Percentiles rank a stretch among this genome's conserved stretches.
Conservation (phyloP, 2,113 vertebrate genomes). For the Pandion haliaetus region DNA sequence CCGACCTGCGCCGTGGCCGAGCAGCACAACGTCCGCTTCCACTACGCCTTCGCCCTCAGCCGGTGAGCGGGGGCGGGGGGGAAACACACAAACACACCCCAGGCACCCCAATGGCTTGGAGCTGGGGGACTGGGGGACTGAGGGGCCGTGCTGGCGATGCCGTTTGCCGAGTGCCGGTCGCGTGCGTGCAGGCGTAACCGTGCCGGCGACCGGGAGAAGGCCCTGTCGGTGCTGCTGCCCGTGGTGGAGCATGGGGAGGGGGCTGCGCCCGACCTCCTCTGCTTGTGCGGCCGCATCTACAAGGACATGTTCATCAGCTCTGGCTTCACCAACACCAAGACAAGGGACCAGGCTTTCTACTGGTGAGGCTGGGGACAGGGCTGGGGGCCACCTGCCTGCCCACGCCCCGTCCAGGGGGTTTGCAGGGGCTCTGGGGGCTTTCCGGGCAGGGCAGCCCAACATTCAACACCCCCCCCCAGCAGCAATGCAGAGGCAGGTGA, state of each 20-base stretch:
- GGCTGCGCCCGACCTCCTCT: conserved; percentile 85
- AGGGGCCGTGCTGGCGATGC: background rate
- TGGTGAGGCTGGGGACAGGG: conserved; percentile 72
- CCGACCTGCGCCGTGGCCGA: conserved; percentile 80
- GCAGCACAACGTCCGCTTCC: conserved; percentile 88
- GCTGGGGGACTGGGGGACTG: background rate
- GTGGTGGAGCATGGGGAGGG: conserved; percentile 68
- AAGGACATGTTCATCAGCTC: conserved; percentile 91
- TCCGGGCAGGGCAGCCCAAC: too few species aligned
- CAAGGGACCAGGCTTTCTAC: conserved; percentile 80
- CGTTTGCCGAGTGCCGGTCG: rapidly evolving
- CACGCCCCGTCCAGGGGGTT: rapidly evolving
- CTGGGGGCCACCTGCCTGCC: background rate
- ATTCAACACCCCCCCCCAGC: too few species aligned
- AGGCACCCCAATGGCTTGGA: background rate
- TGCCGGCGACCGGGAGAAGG: conserved; percentile 84
- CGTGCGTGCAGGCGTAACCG: conserved; percentile 77
- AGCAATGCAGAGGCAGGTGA: background rate
- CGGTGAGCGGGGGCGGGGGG: conserved; percentile 65
- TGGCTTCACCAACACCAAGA: conserved; percentile 69
- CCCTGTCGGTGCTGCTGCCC: conserved; percentile 80
- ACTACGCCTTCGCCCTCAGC: conserved; percentile 91
- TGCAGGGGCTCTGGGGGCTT: background rate
- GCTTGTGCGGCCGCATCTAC: conserved; percentile 91
- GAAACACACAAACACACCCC: too few species aligned